Percentiles rank a stretch among this genome's conserved stretches.
These are phyloP conservation scores for Plumapathes pennacea DNA, from an alignment of 92 coral and sea anemone genomes.

Conservation along the genomic window DNA sequence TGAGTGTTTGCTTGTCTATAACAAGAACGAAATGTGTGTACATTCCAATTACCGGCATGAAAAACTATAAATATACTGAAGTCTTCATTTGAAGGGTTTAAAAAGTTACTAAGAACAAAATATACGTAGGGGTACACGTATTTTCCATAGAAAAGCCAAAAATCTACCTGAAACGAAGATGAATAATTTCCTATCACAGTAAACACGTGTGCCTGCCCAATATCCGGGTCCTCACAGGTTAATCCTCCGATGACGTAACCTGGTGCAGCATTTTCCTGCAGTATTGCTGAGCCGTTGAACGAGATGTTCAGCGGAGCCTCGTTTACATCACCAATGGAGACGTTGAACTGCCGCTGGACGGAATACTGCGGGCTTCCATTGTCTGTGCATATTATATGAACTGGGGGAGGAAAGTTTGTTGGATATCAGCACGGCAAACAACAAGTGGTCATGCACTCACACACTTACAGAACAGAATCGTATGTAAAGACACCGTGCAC, in stretches of 20 bases:
- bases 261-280: slow-evolving; percentile 49
- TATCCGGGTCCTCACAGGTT: slow-evolving; percentile 73
- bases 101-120: too few relatives aligned
- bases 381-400: slow-evolving; percentile 70
- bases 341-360: slow-evolving; percentile 34
- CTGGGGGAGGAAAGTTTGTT: slow-evolving; percentile 17
- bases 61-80: too few relatives aligned
- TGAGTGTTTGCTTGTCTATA: too few relatives aligned
- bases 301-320: slow-evolving; percentile 76
- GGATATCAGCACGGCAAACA: neutral
- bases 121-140: too few relatives aligned
- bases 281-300: slow-evolving; percentile 34
- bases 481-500: too few relatives aligned
- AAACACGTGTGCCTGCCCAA: slow-evolving; percentile 61
- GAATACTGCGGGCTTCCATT: slow-evolving; percentile 70
- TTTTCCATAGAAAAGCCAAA: too few relatives aligned
- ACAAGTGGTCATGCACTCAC: neutral
- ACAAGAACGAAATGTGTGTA: too few relatives aligned
- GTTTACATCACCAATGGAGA: slow-evolving; percentile 65
- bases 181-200: slow-evolving; percentile 70
- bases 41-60: too few relatives aligned
- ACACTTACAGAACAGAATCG: too few relatives aligned
- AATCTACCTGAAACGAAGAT: slow-evolving; percentile 68
- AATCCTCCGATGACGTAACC: slow-evolving; percentile 68
- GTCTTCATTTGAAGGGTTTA: too few relatives aligned